Evolutionary conservation across 2,113 vertebrate species (phyloP), one percentile per base, ranked within the genome.

Genomic region (Elephas maximus): DNA sequence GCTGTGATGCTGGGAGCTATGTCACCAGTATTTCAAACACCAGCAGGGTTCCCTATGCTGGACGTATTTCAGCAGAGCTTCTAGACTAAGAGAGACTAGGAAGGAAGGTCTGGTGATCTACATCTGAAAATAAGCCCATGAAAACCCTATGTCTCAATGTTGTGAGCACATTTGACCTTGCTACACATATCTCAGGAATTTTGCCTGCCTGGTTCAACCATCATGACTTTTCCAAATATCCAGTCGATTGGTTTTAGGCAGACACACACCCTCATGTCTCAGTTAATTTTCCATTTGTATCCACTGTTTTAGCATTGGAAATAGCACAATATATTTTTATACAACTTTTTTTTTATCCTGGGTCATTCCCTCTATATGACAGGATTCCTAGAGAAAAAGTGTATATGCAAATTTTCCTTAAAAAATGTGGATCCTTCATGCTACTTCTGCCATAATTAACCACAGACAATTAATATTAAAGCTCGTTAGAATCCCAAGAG

Each of bases 251-350:
- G 41, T 6, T 30, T 21, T 17, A 67, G 76, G 71, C 48, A 48
- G 48, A 53, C 15, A 1, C 5, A 10, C n/a, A n/a, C 24, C 11
- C 23, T 3, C 8, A 17, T 6, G 1, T 45, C n/a, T 51, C 41
- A 37, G 63, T 15, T 4, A 21, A 53, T 26, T 7, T 5, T 48
- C 67, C 53, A 44, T 41, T 44, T 23, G 37, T 0, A 57, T 4
- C 33, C 5, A 24, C 15, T 2, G 24, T 6, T 3, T 2, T 1
- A 26, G 95, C 60, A 51, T 23, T 8, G 24, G n/a, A 79, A 85
- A 63, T 45, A n/a, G 20, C 0, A 0, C 0, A 1, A 0, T 12
- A 5, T 6, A 82, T 86, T 89, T 80, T 53, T n/a, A 18, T 30
- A 7, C 57, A 51, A 0, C 26, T 12, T 83, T 94, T 85, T 73